These are phyloP conservation scores for Melanerpes formicivorus DNA, from an alignment of 2,113 vertebrate species.

Conservation along the genomic window DNA sequence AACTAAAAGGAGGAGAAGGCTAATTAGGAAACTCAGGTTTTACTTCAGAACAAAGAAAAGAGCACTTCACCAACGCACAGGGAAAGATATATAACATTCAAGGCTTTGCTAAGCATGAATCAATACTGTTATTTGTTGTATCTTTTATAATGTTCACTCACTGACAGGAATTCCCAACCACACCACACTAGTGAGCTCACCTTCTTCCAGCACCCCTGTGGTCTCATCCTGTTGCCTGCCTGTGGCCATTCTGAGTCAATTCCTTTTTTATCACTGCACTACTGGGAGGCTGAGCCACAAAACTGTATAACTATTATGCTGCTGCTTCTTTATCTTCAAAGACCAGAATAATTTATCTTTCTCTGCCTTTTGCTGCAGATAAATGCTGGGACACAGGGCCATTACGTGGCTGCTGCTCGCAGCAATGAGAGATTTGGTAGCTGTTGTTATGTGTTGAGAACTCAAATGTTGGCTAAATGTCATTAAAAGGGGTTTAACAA, in stretches of 20 bases:
- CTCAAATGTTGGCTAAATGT: neutral
- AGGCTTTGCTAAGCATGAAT: neutral
- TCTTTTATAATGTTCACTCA: neutral
- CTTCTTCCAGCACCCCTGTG: neutral
- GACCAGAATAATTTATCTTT: slow-evolving; percentile 3
- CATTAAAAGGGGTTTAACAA: slow-evolving; percentile 16
- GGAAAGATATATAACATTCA: neutral
- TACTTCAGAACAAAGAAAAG: neutral
- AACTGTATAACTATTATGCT: neutral
- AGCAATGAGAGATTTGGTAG: neutral
- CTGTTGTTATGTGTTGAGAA: neutral
- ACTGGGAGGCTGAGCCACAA: neutral
- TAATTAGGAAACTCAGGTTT: neutral
- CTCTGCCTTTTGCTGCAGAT: slow-evolving; percentile 6
- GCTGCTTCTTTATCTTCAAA: neutral
- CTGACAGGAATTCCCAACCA: neutral
- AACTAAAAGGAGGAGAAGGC: neutral
- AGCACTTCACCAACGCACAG: neutral
- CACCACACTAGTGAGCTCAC: neutral
- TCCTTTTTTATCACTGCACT: neutral
- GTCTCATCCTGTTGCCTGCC: neutral
- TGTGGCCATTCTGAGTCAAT: neutral
- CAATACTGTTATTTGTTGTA: neutral
- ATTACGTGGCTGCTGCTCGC: neutral
- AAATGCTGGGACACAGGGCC: neutral